Evolutionary conservation across 2,113 vertebrate genomes (phyloP), one percentile per base, ranked within the genome.

Genomic region (Falco punctatus): DNA sequence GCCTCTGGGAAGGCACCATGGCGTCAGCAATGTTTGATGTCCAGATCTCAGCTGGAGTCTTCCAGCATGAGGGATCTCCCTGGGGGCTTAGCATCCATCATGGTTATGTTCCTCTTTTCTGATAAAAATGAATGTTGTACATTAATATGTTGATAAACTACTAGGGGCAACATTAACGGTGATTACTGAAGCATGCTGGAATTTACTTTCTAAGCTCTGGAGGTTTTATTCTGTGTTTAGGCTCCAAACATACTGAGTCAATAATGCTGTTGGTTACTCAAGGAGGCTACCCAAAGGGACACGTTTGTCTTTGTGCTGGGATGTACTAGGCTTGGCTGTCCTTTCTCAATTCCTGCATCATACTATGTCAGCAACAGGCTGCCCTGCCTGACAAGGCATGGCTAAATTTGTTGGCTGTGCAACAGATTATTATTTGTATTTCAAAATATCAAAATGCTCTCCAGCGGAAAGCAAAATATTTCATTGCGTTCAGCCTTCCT

Each of bases 171-270:
- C 44, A 42, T 69, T 89, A 78, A 80, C 7, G 1, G 49, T 82
- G 86, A 94, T 97, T 90, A 95, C 87, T 62, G 90, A 95, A 72
- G 30, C n/a, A 16, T 44, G 23, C 33, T 86, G 65, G 85, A 79
- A 88, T 96, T 96, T 87, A 62, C 59, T 78, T 96, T 96, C 65
- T 86, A 80, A 88, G 40, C 66, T 38, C 51, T 81, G 66, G 78
- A 72, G 42, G 19, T 75, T 92, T 83, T 57, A 14, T 84, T 48
- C 57, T 67, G 81, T 74, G 32, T 91, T 74, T 77, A 48, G 58
- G 59, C 52, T 90, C 27, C 24, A 83, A 55, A 77, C 52, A 74
- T 69, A 44, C 51, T 40, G 59, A 95, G 71, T 70, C 86, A 81
- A 58, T 92, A 65, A 94, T 82, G 69, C 58, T 19, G 40, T 70